Percentiles rank a stretch among this genome's conserved stretches.
Conservation (phyloP, 2,888 invertebrate species). For the Tortrix viridana region DNA sequence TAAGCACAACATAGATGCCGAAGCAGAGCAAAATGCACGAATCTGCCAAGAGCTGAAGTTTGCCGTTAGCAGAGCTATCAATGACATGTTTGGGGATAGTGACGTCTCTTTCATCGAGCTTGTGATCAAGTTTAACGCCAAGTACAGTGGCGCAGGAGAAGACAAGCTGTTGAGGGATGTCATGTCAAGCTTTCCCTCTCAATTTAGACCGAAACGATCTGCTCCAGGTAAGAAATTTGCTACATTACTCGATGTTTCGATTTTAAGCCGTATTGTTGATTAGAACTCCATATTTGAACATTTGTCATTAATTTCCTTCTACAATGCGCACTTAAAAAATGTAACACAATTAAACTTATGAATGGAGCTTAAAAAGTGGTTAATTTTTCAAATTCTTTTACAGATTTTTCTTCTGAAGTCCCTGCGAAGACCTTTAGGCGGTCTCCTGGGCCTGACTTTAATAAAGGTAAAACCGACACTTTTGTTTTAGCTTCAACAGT, state of each 20-base stretch:
- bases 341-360: background rate
- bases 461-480: constrained; percentile 47
- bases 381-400: constrained; percentile 45
- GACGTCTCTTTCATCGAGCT: constrained; percentile 71
- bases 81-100: constrained; percentile 62
- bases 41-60: constrained; percentile 56
- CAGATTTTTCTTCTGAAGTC: constrained; percentile 55
- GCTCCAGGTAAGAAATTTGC: constrained; percentile 62
- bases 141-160: constrained; percentile 55
- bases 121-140: constrained; percentile 65
- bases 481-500: background rate
- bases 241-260: constrained; percentile 16
- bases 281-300: too few species aligned
- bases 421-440: constrained; percentile 52
- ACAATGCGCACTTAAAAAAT: background rate
- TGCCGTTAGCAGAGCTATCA: constrained; percentile 51
- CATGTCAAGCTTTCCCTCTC: constrained; percentile 57
- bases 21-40: constrained; percentile 50
- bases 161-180: constrained; percentile 62
- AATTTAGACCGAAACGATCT: constrained; percentile 58
- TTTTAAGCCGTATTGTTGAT: background rate
- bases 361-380: background rate
- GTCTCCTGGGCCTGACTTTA: constrained; percentile 44
- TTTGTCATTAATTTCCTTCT: too few species aligned
- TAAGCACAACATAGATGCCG: constrained; percentile 52